Evolutionary conservation across 2,888 invertebrate species (phyloP).

Genomic region (Yponomeuta sedellus): DNA sequence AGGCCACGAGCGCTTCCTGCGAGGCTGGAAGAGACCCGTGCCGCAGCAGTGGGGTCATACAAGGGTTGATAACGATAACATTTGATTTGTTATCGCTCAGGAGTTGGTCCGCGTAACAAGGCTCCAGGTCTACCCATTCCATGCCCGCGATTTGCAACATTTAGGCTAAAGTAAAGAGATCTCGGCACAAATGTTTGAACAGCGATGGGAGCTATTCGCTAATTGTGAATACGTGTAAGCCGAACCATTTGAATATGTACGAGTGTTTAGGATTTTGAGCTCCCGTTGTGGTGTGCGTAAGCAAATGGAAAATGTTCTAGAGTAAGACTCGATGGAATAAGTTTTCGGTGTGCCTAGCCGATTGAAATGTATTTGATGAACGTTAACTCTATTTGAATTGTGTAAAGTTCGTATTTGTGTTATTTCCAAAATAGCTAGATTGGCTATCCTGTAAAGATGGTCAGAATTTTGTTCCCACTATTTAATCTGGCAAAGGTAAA

Average conservation of each 20-base stretch:
- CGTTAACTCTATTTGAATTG: background rate
- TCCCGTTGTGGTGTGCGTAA: background rate
- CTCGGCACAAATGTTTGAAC: background rate
- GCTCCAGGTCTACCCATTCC: too few relatives aligned
- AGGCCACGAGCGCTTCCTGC: too few relatives aligned
- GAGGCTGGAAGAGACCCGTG: too few relatives aligned
- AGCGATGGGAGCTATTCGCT: constrained; percentile 12
- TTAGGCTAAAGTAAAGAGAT: background rate
- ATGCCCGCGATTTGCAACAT: background rate
- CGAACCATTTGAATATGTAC: constrained; percentile 4
- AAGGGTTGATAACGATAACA: too few relatives aligned
- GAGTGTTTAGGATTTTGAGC: background rate
- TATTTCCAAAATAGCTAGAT: too few relatives aligned
- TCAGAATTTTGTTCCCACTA: too few relatives aligned
- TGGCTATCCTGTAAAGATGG: too few relatives aligned
- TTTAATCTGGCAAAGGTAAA: too few relatives aligned
- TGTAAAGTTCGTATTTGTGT: background rate
- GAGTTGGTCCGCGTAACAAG: too few relatives aligned
- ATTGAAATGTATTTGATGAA: background rate
- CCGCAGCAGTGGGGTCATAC: too few relatives aligned
- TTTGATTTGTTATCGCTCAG: too few relatives aligned
- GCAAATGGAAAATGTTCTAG: background rate
- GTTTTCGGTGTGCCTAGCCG: background rate
- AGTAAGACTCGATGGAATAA: background rate
- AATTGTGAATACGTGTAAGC: constrained; percentile 16